Percentiles rank a stretch among this genome's conserved stretches.
Evolutionary conservation across 2,888 invertebrate species (phyloP).

Genomic region (Hirtodrosophila trivittata): DNA sequence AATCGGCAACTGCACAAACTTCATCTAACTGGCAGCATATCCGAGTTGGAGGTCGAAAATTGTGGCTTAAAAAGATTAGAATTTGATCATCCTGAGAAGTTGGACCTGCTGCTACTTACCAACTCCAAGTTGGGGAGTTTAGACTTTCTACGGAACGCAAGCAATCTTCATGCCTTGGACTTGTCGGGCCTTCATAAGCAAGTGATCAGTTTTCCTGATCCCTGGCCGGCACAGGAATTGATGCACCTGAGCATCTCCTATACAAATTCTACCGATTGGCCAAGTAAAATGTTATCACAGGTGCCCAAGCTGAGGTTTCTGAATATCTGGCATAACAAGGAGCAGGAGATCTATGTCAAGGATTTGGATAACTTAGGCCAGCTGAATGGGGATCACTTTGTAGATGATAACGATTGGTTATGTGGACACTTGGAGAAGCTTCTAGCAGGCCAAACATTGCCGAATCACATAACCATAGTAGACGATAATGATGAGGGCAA

Average conservation of each 20-base stretch:
- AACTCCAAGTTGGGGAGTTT: slow-evolving; percentile 40
- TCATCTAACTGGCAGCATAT: slow-evolving; percentile 30
- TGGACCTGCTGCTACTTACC: slow-evolving; percentile 42
- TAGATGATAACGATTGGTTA: slow-evolving; percentile 20
- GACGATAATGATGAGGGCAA: slow-evolving; percentile 23
- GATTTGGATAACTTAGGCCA: slow-evolving; percentile 38
- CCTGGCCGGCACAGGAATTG: slow-evolving; percentile 41
- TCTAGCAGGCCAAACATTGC: slow-evolving; percentile 15
- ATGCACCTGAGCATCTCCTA: slow-evolving; percentile 51
- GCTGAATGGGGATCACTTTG: slow-evolving; percentile 4
- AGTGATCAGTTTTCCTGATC: slow-evolving; percentile 38
- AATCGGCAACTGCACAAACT: slow-evolving; percentile 35
- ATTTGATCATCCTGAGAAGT: slow-evolving; percentile 31
- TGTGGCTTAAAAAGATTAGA: slow-evolving; percentile 34
- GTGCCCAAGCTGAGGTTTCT: slow-evolving; percentile 42
- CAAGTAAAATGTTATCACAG: slow-evolving; percentile 33
- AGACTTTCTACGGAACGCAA: slow-evolving; percentile 48
- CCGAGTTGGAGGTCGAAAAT: slow-evolving; percentile 44
- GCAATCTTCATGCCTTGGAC: slow-evolving; percentile 48
- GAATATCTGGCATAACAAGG: slow-evolving; percentile 40
- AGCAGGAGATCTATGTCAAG: slow-evolving; percentile 49
- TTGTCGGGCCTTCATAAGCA: slow-evolving; percentile 46
- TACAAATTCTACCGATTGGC: slow-evolving; percentile 27
- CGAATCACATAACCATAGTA: slow-evolving; percentile 35
- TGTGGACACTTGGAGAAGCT: slow-evolving; percentile 44